Conservation (phyloP, 2,113 vertebrate species). For the Pterocles orientalis region DNA sequence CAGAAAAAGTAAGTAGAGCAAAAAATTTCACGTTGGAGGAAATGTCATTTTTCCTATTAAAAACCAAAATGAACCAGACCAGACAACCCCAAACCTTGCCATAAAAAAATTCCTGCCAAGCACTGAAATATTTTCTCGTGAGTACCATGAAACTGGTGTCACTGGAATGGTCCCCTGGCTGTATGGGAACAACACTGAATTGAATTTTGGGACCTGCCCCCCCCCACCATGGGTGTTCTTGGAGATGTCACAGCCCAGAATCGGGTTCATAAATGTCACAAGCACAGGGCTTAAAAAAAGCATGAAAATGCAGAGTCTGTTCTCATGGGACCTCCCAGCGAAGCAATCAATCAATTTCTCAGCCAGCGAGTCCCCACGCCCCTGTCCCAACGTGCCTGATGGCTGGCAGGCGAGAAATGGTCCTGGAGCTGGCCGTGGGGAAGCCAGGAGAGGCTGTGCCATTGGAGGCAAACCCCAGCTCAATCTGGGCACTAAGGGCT, state of each 20-base stretch:
- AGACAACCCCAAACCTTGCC: not conserved
- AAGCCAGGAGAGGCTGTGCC: not conserved
- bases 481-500: accelerated
- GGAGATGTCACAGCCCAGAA: not conserved
- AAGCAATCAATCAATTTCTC: not conserved
- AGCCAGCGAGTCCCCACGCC: accelerated
- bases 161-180: not conserved
- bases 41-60: constrained; percentile 22
- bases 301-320: not conserved
- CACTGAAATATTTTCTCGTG: not conserved
- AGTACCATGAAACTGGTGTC: not conserved
- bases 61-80: not conserved
- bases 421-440: accelerated
- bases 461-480: not conserved
- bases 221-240: not conserved
- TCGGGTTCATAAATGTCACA: not conserved
- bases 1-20: not conserved
- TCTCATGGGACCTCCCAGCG: accelerated
- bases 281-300: accelerated
- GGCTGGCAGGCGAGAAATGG: not conserved
- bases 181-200: not conserved
- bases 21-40: not conserved
- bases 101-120: not conserved
- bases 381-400: accelerated
- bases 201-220: not conserved